These are phyloP conservation scores for Acromyrmex echinatior DNA, from an alignment of 1,140 invertebrate species.

Conservation along the genomic window DNA sequence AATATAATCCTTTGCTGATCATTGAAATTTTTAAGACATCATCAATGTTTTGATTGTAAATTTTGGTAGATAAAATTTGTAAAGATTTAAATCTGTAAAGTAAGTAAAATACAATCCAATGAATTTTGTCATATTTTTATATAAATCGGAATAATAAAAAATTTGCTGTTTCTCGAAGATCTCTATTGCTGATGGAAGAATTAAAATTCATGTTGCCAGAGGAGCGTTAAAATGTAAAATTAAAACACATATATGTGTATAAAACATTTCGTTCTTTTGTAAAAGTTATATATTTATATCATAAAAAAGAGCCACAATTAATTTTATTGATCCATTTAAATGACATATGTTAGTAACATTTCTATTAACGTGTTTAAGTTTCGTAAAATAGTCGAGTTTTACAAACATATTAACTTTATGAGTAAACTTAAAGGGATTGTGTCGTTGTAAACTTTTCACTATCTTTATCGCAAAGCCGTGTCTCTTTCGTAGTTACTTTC, in stretches of 20 bases:
- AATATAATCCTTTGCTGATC: too few species aligned
- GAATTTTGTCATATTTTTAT: too few species aligned
- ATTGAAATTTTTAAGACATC: too few species aligned
- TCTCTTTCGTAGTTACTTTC: constrained; percentile 22
- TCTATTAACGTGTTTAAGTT: constrained; percentile 20
- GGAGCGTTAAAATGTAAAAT: background rate
- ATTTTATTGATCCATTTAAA: background rate
- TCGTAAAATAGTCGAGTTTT: constrained; percentile 19
- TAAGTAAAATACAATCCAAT: too few species aligned
- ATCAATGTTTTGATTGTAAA: too few species aligned
- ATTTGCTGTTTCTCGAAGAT: too few species aligned
- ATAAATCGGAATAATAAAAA: too few species aligned
- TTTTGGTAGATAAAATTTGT: too few species aligned
- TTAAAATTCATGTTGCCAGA: too few species aligned
- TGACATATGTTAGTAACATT: background rate
- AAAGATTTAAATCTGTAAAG: too few species aligned
- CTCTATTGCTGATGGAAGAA: too few species aligned
- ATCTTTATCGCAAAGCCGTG: background rate
- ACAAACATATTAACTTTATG: constrained; percentile 30
- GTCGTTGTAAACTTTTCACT: constrained; percentile 27
- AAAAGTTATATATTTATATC: background rate
- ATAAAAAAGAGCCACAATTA: background rate
- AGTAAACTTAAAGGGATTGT: constrained; percentile 33
- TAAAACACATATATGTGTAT: background rate
- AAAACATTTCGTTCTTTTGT: background rate